Conservation (phyloP, 2,113 vertebrate species). For the human (Homo sapiens) region GRCh38 chr22:40580501-40581000, state of each 20-base stretch:
- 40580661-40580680: not conserved
- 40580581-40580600: not conserved
- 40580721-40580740: constrained; percentile 5
- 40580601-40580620: not conserved
- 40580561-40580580: not conserved
- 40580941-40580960: not conserved
- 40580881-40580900: too few species aligned
- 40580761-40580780: not conserved
- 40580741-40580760: not conserved
- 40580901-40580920: not conserved
- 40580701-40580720: not conserved
- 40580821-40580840: too few species aligned
- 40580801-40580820: too few species aligned
- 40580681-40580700: not conserved
- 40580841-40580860: too few species aligned
- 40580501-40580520: not conserved
- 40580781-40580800: too few species aligned
- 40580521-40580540: not conserved
- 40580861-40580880: too few species aligned
- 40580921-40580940: not conserved
- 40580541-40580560: not conserved
- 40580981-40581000: too few species aligned
- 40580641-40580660: not conserved
- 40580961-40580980: too few species aligned
- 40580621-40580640: not conserved